A percentile compares a stretch with the other conserved stretches of the same genome.
Evolutionary conservation across 2,113 vertebrate genomes (phyloP).

Genomic region (Protobothrops mucrosquamatus): DNA sequence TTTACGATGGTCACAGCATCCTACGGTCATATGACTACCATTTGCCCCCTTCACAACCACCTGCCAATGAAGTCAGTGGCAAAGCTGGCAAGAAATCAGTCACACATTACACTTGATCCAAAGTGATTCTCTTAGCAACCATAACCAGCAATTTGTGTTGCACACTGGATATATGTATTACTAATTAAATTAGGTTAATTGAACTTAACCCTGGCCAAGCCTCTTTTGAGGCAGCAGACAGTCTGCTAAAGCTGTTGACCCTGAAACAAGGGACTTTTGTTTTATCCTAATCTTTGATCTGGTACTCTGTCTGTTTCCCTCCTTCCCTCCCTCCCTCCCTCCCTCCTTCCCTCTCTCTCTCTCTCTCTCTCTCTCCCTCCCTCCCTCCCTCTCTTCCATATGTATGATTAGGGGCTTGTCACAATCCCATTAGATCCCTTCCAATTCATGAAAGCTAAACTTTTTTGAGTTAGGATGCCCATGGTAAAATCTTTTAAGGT

Average conservation of each 20-base stretch:
- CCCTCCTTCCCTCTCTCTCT: too few species aligned
- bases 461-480: not conserved
- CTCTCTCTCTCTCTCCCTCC: not conserved
- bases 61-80: not conserved
- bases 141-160: too few species aligned
- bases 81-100: too few species aligned
- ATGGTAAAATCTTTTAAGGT: not conserved
- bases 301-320: not conserved
- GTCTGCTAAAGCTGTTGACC: too few species aligned
- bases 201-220: too few species aligned
- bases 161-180: too few species aligned
- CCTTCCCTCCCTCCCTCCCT: fast-evolving
- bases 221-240: too few species aligned
- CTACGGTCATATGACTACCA: not conserved
- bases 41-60: not conserved
- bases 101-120: too few species aligned
- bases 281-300: too few species aligned
- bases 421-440: not conserved
- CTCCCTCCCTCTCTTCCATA: not conserved
- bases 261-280: too few species aligned
- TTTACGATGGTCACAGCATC: not conserved
- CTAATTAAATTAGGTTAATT: too few species aligned
- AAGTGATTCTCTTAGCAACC: too few species aligned
- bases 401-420: not conserved
- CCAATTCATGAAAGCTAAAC: not conserved